Base-by-base conservation (phyloP, 2,113 vertebrate species). In the Egretta garzetta region DNA sequence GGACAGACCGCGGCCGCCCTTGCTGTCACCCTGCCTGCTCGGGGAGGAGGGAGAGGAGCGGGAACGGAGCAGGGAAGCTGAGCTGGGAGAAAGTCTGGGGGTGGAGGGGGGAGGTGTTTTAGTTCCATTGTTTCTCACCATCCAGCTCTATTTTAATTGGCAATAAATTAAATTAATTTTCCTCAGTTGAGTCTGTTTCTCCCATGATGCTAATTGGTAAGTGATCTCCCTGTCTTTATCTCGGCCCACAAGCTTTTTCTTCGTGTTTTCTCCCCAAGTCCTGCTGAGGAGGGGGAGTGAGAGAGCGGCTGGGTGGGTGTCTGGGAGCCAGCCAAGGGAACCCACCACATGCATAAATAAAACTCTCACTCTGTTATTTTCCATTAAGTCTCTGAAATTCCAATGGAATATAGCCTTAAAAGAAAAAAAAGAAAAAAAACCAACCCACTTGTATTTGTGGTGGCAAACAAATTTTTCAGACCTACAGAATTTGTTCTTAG, bases 11-110 rank as follows among this genome's bases (percentile, higher is more conserved):
- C 6, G 9, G 4, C 10, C 28, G 14, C 67, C 21, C 0, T 33
- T 12, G 19, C 64, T 9, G 1, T 56, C 4, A 2, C 35, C 32
- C 10, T 11, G 67, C 2, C 76, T 0, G 4, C 30, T 9, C 1
- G 0, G 28, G 58, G 35, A 41, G 39, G 50, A 43, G 52, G 37
- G 7, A 4, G 24, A 14, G 45, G 45, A 23, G 52, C 0, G 4
- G 62, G 59, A n/a, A 12, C 9, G 19, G 20, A 41, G 35, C 6
- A 27, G 73, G 8, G 26, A 33, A 3, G 59, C 4, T 35, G 67
- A n/a, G 59, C 32, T 6, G 16, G 24, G 53, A 27, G 9, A 20
- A 20, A 10, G 58, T n/a, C n/a, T 3, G 28, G 9, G 10, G 11
- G 41, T 43, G 41, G 17, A 3, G 27, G 12, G 10, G 58, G 27